Evolutionary conservation across 2,888 invertebrate species (phyloP), one percentile per base, ranked within the genome.

Genomic region (Sarcophaga subvicina): DNA sequence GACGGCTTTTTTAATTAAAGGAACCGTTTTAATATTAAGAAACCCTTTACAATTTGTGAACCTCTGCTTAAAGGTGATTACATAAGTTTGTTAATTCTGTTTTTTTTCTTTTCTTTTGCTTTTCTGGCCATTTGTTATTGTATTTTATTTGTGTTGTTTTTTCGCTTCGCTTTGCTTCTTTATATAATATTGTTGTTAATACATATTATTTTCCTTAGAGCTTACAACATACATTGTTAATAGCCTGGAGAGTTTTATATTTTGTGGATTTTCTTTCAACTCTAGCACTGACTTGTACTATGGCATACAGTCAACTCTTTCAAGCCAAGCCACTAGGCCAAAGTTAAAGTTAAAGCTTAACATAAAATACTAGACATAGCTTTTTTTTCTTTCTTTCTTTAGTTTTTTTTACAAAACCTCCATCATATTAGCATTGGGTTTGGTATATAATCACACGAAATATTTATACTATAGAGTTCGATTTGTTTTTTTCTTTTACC

Each of bases 131-230:
- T 76, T 25, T 84, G 80, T 80, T 69, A 73, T 54, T 79, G 63
- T 71, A 69, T 78, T 78, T 86, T 77, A 69, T 80, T 70, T 49
- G 6, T 11, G 49, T 49, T 49, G 49, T 14, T 71, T 12, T 76
- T 59, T 77, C 70, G 22, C 70, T 27, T 27, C 14, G 66, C 80
- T 25, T 83, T 69, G 54, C 54, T 54, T 54, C 54, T 91, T 91
- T 91, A 90, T 91, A 91, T 91, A 91, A 91, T 92, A 89, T 91
- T 89, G 90, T 90, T 92, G 91, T 90, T 91, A 92, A 91, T 92
- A 91, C 90, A 91, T 91, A 91, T 92, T 92, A 91, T 91, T 91
- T 92, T 90, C 86, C 87, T 88, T 85, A 73, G 87, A 86, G 86
- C 86, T 88, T 89, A 87, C 89, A 88, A 89, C 86, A 89, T 88